These are phyloP conservation scores for Antedon mediterranea DNA, from an alignment of 53 echinoderm and acorn worm species.

Conservation along the genomic window DNA sequence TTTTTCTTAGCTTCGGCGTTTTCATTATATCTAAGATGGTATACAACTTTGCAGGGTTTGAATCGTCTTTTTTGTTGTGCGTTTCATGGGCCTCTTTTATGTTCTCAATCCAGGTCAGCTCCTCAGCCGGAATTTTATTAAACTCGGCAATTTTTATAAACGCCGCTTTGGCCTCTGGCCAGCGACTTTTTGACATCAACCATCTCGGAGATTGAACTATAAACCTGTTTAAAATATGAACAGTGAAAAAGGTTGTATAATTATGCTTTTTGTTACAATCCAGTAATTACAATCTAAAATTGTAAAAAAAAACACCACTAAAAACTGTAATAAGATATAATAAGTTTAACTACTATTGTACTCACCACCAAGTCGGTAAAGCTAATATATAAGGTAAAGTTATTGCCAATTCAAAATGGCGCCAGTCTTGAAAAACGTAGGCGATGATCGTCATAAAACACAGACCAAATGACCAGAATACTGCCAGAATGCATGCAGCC, in stretches of 20 bases:
- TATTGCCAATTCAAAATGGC: slow-evolving; percentile 45
- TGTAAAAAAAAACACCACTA: too few species aligned
- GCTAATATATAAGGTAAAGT: slow-evolving; percentile 38
- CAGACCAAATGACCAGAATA: slow-evolving; percentile 68
- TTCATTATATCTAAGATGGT: slow-evolving; percentile 49
- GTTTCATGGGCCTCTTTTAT: too few species aligned
- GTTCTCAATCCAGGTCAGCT: slow-evolving; percentile 7
- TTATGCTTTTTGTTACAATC: too few species aligned
- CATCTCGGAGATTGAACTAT: slow-evolving; percentile 53
- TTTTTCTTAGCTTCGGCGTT: slow-evolving; percentile 29
- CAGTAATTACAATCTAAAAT: too few species aligned
- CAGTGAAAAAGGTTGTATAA: too few species aligned
- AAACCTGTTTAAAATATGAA: slow-evolving; percentile 10
- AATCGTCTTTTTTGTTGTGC: not conserved
- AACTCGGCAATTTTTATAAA: slow-evolving; percentile 39
- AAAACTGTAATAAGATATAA: too few species aligned
- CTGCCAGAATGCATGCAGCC: slow-evolving; percentile 43
- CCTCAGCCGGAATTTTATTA: slow-evolving; percentile 18
- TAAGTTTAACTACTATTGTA: too few species aligned
- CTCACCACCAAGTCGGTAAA: slow-evolving; percentile 1
- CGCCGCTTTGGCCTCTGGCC: slow-evolving; percentile 26
- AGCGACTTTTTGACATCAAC: slow-evolving; percentile 37
- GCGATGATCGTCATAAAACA: slow-evolving; percentile 40
- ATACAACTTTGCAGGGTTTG: slow-evolving; percentile 1
- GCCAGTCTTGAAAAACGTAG: slow-evolving; percentile 53